phyloP scores from a whole-genome alignment of 2,797 vertebrate species.

The Mareca penelope region DNA sequence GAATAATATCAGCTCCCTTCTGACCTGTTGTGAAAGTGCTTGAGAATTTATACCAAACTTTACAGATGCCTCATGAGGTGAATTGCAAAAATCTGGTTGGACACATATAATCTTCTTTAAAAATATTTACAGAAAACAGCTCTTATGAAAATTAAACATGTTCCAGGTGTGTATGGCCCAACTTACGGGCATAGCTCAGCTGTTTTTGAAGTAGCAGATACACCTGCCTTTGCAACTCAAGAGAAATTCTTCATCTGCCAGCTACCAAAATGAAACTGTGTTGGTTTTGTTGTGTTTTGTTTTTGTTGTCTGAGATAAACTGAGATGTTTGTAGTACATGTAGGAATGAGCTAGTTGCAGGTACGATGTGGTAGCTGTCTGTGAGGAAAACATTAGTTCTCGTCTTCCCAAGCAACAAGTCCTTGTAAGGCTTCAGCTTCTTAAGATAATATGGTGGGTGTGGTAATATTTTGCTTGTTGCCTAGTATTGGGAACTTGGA shows the following conservation, averaged over 20 bases:
- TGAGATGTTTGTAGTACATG: neutral
- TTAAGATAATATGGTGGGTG: neutral
- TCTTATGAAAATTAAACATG: constrained; percentile 73
- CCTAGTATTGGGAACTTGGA: neutral
- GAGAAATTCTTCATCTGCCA: constrained; percentile 29
- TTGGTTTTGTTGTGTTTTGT: neutral
- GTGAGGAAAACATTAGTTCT: neutral
- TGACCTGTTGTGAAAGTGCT: constrained; percentile 53
- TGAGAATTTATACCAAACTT: constrained; percentile 62
- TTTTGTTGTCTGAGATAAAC: neutral
- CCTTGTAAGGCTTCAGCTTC: neutral
- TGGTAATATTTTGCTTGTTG: neutral
- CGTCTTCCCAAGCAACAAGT: neutral
- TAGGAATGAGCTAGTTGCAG: neutral
- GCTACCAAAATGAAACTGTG: constrained; percentile 28
- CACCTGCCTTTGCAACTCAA: constrained; percentile 54
- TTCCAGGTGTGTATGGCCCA: constrained; percentile 68
- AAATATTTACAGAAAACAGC: constrained; percentile 62
- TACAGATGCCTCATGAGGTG: constrained; percentile 48
- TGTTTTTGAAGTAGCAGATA: constrained; percentile 48
- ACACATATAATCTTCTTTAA: constrained; percentile 58
- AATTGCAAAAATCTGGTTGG: constrained; percentile 61
- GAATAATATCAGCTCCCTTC: constrained; percentile 55
- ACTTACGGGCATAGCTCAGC: constrained; percentile 10
- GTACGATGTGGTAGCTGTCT: neutral